Base-by-base conservation (phyloP, 2,797 vertebrate genomes). In the Crypturellus tataupa region DNA sequence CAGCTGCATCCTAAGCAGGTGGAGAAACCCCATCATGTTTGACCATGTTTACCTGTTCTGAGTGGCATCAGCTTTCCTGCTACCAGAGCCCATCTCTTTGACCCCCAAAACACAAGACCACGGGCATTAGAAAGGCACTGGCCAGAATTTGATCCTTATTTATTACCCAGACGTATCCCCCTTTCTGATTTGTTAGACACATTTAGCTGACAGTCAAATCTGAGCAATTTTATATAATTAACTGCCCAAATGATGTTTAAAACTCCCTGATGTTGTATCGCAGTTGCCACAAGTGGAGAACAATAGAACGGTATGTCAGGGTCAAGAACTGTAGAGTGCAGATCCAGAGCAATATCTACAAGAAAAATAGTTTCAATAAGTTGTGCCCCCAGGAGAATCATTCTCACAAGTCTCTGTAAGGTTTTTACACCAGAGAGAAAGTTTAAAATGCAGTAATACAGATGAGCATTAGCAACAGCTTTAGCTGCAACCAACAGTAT, bases 1-100 rank as follows among this genome's bases (percentile, higher is more conserved):
- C n/a, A 65, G 27, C 37, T 67, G 19, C 23, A 46, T 7, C 7
- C 25, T 18, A 10, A 5, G 18, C n/a, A 15, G 0, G 0, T 1
- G 53, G 37, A 42, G 46, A 58, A 16, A 29, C 9, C 9, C 58
- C 1, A 2, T 0, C 1, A 3, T 56, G 19, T 16, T 10, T 10
- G 7, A 9, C 42, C 13, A 4, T 4, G 9, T 3, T 17, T 76
- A 63, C 9, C 56, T 59, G 25, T 51, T 37, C 19, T 12, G 17
- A 10, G 2, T 8, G 4, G 31, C 27, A 17, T 20, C 7, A 67
- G 12, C 21, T n/a, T 70, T 2, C 5, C 6, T 15, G 4, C 39
- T 29, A 9, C 29, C 29, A 63, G 29, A 46, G 18, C 8, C 19
- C 16, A 59, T 11, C n/a, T 77, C 37, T 80, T 81, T 10, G 4